phyloP scores from a whole-genome alignment of 2,888 invertebrate genomes.

The Bellardia pandia region DNA sequence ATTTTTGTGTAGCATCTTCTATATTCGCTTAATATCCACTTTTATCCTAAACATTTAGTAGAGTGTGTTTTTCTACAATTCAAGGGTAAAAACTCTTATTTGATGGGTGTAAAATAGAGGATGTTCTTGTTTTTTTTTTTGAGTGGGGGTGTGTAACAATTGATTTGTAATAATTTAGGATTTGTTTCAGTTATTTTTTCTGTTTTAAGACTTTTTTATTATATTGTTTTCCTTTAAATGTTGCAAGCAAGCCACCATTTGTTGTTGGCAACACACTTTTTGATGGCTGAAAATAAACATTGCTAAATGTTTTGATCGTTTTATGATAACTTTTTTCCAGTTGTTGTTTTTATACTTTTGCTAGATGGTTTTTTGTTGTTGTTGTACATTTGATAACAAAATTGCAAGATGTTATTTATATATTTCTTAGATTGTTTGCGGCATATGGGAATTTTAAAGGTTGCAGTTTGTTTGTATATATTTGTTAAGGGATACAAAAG shows the following conservation, averaged over 20 bases:
- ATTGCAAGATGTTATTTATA: conserved; percentile 24
- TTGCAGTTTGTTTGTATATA: not conserved
- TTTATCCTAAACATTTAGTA: not conserved
- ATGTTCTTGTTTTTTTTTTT: conserved; percentile 1
- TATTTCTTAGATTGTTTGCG: not conserved
- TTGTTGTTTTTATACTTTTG: not conserved
- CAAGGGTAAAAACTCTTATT: conserved; percentile 23
- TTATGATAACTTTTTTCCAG: conserved; percentile 76
- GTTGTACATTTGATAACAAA: not conserved
- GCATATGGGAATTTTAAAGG: not conserved
- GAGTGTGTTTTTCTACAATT: not conserved
- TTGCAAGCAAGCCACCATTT: conserved; percentile 16
- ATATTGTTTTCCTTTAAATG: not conserved
- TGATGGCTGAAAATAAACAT: conserved; percentile 19
- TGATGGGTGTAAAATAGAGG: conserved; percentile 38
- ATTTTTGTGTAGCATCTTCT: not conserved
- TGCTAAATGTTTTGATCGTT: conserved; percentile 77
- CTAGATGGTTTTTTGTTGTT: not conserved
- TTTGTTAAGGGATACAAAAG: not conserved
- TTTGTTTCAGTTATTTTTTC: conserved; percentile 38
- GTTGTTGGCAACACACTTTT: conserved; percentile 34
- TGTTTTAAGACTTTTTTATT: not conserved
- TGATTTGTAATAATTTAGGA: conserved; percentile 83
- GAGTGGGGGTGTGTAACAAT: conserved; percentile 75
- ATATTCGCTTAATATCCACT: not conserved